Conservation (phyloP, 2,888 invertebrate genomes). For the Drosophila subsilvestris region DNA sequence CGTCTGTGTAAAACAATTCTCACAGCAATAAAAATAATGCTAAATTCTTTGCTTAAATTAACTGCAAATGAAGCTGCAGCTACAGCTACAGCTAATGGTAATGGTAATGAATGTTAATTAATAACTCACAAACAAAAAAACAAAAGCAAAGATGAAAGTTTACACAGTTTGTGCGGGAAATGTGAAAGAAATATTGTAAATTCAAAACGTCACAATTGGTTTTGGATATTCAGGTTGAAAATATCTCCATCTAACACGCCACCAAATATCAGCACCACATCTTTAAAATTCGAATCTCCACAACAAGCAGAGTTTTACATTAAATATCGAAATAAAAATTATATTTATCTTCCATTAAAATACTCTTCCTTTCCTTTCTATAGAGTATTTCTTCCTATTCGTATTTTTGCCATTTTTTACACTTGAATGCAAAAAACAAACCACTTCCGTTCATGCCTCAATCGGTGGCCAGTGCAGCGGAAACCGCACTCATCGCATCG, state of each 20-base stretch:
- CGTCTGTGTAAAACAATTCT: slow-evolving; percentile 55
- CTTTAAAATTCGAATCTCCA: neutral
- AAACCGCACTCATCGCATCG: slow-evolving; percentile 42
- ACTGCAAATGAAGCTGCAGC: slow-evolving; percentile 15
- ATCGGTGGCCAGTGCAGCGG: slow-evolving; percentile 42
- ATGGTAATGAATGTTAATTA: slow-evolving; percentile 38
- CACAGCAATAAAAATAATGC: slow-evolving; percentile 61
- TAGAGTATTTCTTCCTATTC: neutral
- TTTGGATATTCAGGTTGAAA: too few species aligned
- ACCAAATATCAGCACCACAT: too few species aligned
- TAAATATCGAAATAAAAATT: too few species aligned
- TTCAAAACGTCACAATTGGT: too few species aligned
- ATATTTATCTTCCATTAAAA: slow-evolving; percentile 4
- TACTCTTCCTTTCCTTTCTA: neutral
- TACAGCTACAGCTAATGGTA: neutral
- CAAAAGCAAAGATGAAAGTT: slow-evolving; percentile 26
- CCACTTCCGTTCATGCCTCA: slow-evolving; percentile 39
- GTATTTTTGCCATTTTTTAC: neutral
- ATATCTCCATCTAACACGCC: too few species aligned
- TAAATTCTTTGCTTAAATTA: slow-evolving; percentile 36
- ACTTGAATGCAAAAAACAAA: slow-evolving; percentile 21
- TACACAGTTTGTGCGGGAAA: neutral
- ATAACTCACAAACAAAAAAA: slow-evolving; percentile 40
- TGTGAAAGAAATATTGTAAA: too few species aligned
- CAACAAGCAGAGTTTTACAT: too few species aligned